phyloP scores from a whole-genome alignment of 2,888 invertebrate species.

The Caenorhabditis macrosperma region DNA sequence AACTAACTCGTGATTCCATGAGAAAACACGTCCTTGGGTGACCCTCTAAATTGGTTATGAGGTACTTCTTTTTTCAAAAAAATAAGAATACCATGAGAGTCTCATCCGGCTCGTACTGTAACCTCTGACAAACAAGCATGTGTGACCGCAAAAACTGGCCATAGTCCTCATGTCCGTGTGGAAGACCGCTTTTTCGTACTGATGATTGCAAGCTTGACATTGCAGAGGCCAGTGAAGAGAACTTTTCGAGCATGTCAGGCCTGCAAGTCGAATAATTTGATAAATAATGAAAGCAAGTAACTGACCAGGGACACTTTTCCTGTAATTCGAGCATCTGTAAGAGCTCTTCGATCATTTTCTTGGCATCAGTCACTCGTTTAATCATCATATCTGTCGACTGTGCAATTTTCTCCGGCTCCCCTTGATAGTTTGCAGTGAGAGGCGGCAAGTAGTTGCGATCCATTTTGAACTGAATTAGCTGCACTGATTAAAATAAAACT shows the following conservation, averaged over 20 bases:
- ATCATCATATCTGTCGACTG: constrained; percentile 59
- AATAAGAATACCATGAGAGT: constrained; percentile 62
- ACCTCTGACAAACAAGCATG: constrained; percentile 71
- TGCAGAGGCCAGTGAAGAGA: constrained; percentile 68
- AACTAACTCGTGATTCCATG: constrained; percentile 77
- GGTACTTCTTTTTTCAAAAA: too few relatives aligned
- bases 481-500: too few relatives aligned
- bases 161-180: constrained; percentile 68
- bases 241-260: constrained; percentile 76
- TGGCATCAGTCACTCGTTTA: constrained; percentile 64
- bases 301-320: constrained; percentile 68
- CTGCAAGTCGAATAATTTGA: constrained; percentile 19
- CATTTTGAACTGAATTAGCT: constrained; percentile 23
- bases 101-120: constrained; percentile 72
- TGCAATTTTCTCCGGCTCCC: constrained; percentile 54
- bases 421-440: constrained; percentile 46
- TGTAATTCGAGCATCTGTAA: constrained; percentile 67
- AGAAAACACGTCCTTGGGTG: constrained; percentile 70
- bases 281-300: not conserved
- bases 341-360: constrained; percentile 67
- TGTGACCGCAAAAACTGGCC: constrained; percentile 70
- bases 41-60: constrained; percentile 52
- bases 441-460: constrained; percentile 15
- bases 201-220: constrained; percentile 71
- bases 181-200: constrained; percentile 65